These are phyloP conservation scores for Drosophila serrata DNA, from an alignment of 1,140 invertebrate genomes.

Conservation along the genomic window DNA sequence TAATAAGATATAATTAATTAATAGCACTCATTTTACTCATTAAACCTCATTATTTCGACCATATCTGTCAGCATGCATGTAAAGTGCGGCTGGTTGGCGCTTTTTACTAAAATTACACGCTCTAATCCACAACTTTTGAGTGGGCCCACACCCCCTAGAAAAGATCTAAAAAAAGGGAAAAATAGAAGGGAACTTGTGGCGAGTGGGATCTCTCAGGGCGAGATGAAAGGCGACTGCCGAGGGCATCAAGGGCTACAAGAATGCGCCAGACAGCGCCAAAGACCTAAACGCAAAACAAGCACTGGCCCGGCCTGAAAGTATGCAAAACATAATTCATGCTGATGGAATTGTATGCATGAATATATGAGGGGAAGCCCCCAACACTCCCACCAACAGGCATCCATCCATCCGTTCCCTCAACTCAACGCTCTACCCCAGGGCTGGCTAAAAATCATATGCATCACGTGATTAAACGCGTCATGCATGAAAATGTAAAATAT, in stretches of 20 bases:
- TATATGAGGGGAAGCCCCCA: conserved; percentile 21
- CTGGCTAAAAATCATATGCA: conserved; percentile 83
- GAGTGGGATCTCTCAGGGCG: conserved; percentile 40
- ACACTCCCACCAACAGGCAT: background rate
- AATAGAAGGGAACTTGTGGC: conserved; percentile 5
- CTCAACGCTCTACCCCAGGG: conserved; percentile 25
- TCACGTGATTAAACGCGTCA: conserved; percentile 85
- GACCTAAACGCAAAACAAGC: conserved; percentile 71
- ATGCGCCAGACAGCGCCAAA: conserved; percentile 66
- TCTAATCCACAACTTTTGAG: conserved; percentile 80
- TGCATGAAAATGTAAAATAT: conserved; percentile 84
- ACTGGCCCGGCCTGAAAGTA: conserved; percentile 56
- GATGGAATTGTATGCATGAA: conserved; percentile 80
- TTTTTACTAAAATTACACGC: conserved; percentile 79
- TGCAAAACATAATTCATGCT: conserved; percentile 84
- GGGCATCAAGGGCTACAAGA: conserved; percentile 68
- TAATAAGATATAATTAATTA: background rate
- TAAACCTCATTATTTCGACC: background rate
- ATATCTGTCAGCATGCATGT: conserved; percentile 17
- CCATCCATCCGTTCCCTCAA: background rate
- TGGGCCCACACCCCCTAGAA: conserved; percentile 31
- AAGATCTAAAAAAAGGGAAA: conserved; percentile 25
- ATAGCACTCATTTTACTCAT: background rate
- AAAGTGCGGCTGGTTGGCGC: conserved; percentile 57
- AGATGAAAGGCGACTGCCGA: conserved; percentile 75